Percentiles rank a stretch among this genome's conserved stretches.
These are phyloP conservation scores for Prochilodus magdalenae DNA, from an alignment of 2,113 vertebrate species.

Conservation along the genomic window DNA sequence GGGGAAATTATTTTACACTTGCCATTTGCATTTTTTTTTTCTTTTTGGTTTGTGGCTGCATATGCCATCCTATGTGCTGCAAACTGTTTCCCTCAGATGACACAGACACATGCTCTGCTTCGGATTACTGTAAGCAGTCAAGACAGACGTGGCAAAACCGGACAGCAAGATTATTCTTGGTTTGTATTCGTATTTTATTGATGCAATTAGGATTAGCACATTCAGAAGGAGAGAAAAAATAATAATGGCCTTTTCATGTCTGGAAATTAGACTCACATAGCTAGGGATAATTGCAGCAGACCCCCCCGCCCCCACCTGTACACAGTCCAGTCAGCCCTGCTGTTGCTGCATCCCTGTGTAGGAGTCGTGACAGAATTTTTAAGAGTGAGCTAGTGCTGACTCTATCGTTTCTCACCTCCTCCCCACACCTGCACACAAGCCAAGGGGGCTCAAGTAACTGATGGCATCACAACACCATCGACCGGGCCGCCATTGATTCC, in stretches of 20 bases:
- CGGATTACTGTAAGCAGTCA: neutral
- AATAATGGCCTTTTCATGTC: slow-evolving; percentile 5
- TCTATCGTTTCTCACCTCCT: slow-evolving; percentile 34
- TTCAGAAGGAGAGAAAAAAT: slow-evolving; percentile 12
- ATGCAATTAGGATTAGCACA: slow-evolving; percentile 7
- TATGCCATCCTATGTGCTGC: slow-evolving; percentile 11
- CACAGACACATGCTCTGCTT: neutral
- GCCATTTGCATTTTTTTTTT: slow-evolving; percentile 31
- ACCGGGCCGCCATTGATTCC: slow-evolving; percentile 41
- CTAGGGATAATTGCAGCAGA: neutral
- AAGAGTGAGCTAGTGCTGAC: slow-evolving; percentile 38
- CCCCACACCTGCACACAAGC: slow-evolving; percentile 41
- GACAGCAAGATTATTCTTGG: slow-evolving; percentile 9
- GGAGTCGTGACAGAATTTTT: slow-evolving; percentile 8
- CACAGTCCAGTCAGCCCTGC: slow-evolving; percentile 9
- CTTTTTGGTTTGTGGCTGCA: slow-evolving; percentile 14
- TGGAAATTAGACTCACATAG: slow-evolving; percentile 39
- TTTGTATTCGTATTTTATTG: slow-evolving; percentile 4
- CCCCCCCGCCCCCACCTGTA: neutral
- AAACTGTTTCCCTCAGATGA: slow-evolving; percentile 28
- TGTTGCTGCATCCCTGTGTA: slow-evolving; percentile 19
- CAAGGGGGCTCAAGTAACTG: slow-evolving; percentile 25
- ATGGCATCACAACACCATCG: slow-evolving; percentile 44
- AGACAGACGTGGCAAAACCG: slow-evolving; percentile 16
- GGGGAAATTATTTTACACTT: slow-evolving; percentile 43